Base-by-base conservation (phyloP, 2,797 vertebrate genomes). In the Gallirallus australis region DNA sequence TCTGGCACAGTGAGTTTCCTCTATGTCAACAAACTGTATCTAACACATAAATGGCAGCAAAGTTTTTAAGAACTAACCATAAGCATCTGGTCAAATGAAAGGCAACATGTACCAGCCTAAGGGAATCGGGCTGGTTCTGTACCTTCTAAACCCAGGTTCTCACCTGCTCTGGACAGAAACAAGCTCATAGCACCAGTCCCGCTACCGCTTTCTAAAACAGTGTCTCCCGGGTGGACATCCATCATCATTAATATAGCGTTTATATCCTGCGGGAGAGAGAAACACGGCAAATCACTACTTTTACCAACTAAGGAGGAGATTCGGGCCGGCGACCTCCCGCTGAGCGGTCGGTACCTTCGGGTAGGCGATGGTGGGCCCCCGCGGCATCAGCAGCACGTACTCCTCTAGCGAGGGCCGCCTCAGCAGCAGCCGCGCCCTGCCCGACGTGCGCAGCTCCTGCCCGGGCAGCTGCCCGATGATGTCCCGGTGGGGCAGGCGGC, bases 131-230 rank as follows among this genome's bases (percentile, higher is more conserved):
- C 27, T 52, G 15, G 30, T 53, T 53, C 35, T 40, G 0, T 4
- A 4, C 52, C 61, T 82, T 45, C 17, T 47, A 68, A 86, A 91
- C 53, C 15, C 45, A 88, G 14, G 7, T 7, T 89, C 96, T 97
- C 96, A 99, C 99, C 99, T 97, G 99, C 99, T 97, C 98, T 98
- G 52, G 99, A 99, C 76, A 99, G 97, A 96, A 99, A 99, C 93
- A 99, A 98, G 64, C 98, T 98, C 98, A 99, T 98, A 45, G 98
- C 98, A 11, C 99, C 99, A 11, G 99, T 99, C 12, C 99, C 99
- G 0, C 99, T 99, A n/a, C 99, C 99, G 1, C 97, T 98, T 98
- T 99, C 99, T 94, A 99, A 68, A 68, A 99, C 98, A 1, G 95
- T 93, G 94, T 99, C 99, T 78, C 99, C 99, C 31, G 98, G 98